Evolutionary conservation across 2,113 vertebrate genomes (phyloP), one percentile per base, ranked within the genome.

Genomic region (Cyprinodon variegatus): DNA sequence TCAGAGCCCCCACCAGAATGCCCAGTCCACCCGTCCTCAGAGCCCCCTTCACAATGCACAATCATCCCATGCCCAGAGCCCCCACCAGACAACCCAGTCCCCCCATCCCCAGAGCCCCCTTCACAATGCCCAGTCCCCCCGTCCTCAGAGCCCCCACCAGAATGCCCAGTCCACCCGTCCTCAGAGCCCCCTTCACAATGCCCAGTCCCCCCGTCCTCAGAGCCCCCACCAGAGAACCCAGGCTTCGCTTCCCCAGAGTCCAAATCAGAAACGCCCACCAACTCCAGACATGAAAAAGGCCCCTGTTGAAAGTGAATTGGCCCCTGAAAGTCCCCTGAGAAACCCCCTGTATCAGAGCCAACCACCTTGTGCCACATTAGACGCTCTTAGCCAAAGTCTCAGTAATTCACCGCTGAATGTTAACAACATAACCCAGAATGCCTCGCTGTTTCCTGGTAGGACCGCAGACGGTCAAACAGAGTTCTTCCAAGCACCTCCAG

Each of bases 261-360:
- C 20, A 43, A 4, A 4, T 1, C 11, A 37, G 17, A 63, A 43
- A 8, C 6, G 50, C 0, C 17, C 46, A 1, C 17, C 45, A 3
- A 4, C 9, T 53, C 14, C 36, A 4, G 59, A 77, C 8, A 9
- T 62, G 29, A 1, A 5, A 77, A 7, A 68, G 39, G 2, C 40
- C 36, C 57, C 63, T 0, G 59, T 45, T 38, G 48, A 36, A 13
- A 20, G 53, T 0, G 13, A 22, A 29, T 2, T 2, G 0, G 6
- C 65, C 50, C 36, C 68, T 62, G 57, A 77, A 48, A 37, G 38
- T 22, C 3, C 64, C 59, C 29, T 62, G 3, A 61, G 64, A 39
- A 43, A 40, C 4, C 3, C 61, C 4, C 74, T 9, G 50, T 50
- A 76, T 68, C 86, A n/a, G 72, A 90, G 46, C 83, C 89, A 77